Base-by-base conservation (phyloP, 2,113 vertebrate genomes). In the Burhinus bistriatus region DNA sequence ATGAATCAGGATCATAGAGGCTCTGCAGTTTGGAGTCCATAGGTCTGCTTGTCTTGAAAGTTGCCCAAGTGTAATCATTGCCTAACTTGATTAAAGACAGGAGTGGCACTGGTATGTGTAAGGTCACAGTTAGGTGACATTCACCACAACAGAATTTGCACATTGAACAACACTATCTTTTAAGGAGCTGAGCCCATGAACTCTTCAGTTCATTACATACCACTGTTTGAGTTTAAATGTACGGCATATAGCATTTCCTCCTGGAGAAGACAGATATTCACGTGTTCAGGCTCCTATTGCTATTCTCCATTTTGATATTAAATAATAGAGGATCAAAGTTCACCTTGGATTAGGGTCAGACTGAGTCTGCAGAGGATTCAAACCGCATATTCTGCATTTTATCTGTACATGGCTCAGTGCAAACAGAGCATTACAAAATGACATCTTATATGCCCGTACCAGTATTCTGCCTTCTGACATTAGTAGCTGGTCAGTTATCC, bases 401-500 rank as follows among this genome's bases (percentile, higher is more conserved):
- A 27, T 38, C 54, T 80, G n/a, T 22, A 7, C 5, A 2, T 57
- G 22, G 14, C 49, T 30, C 34, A 64, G 14, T 18, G 16, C 65
- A 76, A 61, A 29, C 23, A 80, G 40, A 82, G 47, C 11, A 9
- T 42, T 34, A 26, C 19, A 62, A 54, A 89, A 62, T 36, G 6
- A 27, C 20, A 5, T 34, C 2, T 0, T 22, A 15, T 2, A 9
- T 15, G 18, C 25, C 27, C 27, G 3, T 11, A 42, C 11, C 17
- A 18, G n/a, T 20, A 14, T 83, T 73, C 55, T 77, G 52, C 73
- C 55, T 78, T 45, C 66, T 81, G 77, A 66, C 38, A 14, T 6
- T 9, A 72, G 66, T 29, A 49, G n/a, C 45, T 6, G 13, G 21
- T 65, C 80, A 62, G 42, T 66, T 68, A 58, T 23, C 64, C 32